These are phyloP conservation scores for Carposina sasakii DNA, from an alignment of 1,140 invertebrate species.

Conservation along the genomic window DNA sequence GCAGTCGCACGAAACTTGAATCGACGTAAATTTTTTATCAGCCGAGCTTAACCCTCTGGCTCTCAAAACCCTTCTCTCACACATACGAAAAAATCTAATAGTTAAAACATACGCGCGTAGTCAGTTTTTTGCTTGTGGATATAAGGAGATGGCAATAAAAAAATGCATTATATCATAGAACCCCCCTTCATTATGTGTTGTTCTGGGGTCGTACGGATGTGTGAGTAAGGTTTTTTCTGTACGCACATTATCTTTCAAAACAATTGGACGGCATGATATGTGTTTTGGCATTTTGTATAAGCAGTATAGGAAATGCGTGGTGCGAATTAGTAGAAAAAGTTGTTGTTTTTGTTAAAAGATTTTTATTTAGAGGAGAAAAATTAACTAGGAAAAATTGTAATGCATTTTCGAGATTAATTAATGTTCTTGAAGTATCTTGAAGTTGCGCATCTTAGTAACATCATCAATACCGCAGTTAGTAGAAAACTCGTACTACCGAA, in stretches of 20 bases:
- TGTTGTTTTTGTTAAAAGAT: too few relatives aligned
- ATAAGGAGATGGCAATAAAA: slow-evolving; percentile 68
- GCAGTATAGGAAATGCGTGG: too few relatives aligned
- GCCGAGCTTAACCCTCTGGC: slow-evolving; percentile 49
- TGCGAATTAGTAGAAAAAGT: too few relatives aligned
- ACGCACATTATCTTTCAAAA: slow-evolving; percentile 27
- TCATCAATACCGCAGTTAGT: too few relatives aligned
- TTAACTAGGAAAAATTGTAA: too few relatives aligned
- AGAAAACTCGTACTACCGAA: too few relatives aligned
- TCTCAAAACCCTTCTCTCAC: slow-evolving; percentile 60
- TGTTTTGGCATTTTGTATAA: too few relatives aligned
- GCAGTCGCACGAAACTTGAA: slow-evolving; percentile 44
- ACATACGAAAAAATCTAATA: slow-evolving; percentile 56
- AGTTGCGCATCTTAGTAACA: too few relatives aligned
- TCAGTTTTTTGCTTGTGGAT: slow-evolving; percentile 63
- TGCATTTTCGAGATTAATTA: too few relatives aligned
- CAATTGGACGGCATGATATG: too few relatives aligned
- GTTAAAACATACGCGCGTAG: slow-evolving; percentile 63
- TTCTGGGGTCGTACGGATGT: slow-evolving; percentile 40
- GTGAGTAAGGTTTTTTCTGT: slow-evolving; percentile 37
- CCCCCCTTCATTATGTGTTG: slow-evolving; percentile 62
- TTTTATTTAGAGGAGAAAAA: too few relatives aligned
- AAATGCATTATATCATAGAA: slow-evolving; percentile 69
- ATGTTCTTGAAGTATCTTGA: too few relatives aligned
- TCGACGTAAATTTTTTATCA: slow-evolving; percentile 64